These are phyloP conservation scores for Bradysia coprophila DNA, from an alignment of 1,140 invertebrate species.

Conservation along the genomic window DNA sequence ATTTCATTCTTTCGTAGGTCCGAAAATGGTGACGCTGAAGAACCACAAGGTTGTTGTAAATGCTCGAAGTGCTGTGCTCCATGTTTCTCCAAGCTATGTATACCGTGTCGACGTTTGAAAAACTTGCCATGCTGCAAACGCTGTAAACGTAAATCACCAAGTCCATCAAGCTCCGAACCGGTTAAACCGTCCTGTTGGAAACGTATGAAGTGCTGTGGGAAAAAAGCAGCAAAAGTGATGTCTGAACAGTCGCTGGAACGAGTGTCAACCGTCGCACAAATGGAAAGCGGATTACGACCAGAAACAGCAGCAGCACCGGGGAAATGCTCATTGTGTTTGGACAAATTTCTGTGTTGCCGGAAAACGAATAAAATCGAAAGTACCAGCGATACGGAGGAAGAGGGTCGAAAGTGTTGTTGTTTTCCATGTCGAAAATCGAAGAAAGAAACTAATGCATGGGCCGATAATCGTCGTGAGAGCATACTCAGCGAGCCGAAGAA, in stretches of 20 bases:
- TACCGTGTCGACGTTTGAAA: slow-evolving; percentile 17
- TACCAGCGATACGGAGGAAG: slow-evolving; percentile 15
- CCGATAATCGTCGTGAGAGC: slow-evolving; percentile 16
- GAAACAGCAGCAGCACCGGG: slow-evolving; percentile 12
- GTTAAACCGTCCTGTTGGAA: not conserved
- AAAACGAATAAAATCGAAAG: slow-evolving; percentile 16
- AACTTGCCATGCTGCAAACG: not conserved
- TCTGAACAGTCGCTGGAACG: not conserved
- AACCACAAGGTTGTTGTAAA: slow-evolving; percentile 8
- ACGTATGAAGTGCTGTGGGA: slow-evolving; percentile 10
- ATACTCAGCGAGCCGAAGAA: slow-evolving; percentile 7
- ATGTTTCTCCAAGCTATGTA: slow-evolving; percentile 8
- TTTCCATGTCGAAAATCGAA: slow-evolving; percentile 16
- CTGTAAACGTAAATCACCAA: not conserved
- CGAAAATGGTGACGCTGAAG: slow-evolving; percentile 9
- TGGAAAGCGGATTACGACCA: slow-evolving; percentile 6
- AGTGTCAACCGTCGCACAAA: not conserved
- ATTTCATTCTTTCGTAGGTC: too few relatives aligned
- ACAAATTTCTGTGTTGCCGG: slow-evolving; percentile 21
- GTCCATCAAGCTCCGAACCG: not conserved
- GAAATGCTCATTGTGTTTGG: slow-evolving; percentile 16
- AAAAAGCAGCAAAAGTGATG: slow-evolving; percentile 3
- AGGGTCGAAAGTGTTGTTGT: slow-evolving; percentile 17
- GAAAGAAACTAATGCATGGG: slow-evolving; percentile 4
- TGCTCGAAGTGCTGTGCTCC: slow-evolving; percentile 11